Conservation (phyloP, 2,888 invertebrate species). For the Drosophila buzzatii region DNA sequence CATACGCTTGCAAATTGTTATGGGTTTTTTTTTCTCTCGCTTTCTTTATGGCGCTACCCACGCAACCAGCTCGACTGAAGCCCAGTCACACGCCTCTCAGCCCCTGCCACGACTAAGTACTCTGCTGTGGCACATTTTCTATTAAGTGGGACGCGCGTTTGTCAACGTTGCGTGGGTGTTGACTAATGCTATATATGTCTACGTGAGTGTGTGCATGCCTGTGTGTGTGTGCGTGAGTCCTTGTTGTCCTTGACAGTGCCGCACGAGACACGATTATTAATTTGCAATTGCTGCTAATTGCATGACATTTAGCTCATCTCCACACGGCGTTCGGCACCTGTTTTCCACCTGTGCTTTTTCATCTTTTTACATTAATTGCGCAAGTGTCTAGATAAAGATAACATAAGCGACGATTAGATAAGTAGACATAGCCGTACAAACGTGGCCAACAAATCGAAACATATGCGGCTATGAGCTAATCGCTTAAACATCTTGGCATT, state of each 20-base stretch:
- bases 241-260: slow-evolving; percentile 63
- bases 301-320: slow-evolving; percentile 43
- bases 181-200: slow-evolving; percentile 12
- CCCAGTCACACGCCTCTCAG: background rate
- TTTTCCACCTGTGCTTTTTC: slow-evolving; percentile 22
- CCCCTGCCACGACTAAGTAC: slow-evolving; percentile 5
- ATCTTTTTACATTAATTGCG: slow-evolving; percentile 58
- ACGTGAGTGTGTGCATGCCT: background rate
- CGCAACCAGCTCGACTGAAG: slow-evolving; percentile 28
- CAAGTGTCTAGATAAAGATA: slow-evolving; percentile 63
- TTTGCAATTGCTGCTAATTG: slow-evolving; percentile 81
- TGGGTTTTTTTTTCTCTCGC: slow-evolving; percentile 36
- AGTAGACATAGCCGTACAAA: slow-evolving; percentile 17
- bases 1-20: slow-evolving; percentile 78
- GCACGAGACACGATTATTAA: slow-evolving; percentile 75
- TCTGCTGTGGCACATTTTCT: slow-evolving; percentile 57
- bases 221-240: slow-evolving; percentile 32
- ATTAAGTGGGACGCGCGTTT: slow-evolving; percentile 66
- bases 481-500: slow-evolving; percentile 31
- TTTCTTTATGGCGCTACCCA: slow-evolving; percentile 32
- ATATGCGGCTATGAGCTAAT: slow-evolving; percentile 48
- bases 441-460: slow-evolving; percentile 2
- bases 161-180: slow-evolving; percentile 55
- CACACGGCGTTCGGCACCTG: slow-evolving; percentile 4
- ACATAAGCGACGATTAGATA: slow-evolving; percentile 68